phyloP scores from a whole-genome alignment of 2,888 invertebrate species.

The Drosophila cyrtoloma region DNA sequence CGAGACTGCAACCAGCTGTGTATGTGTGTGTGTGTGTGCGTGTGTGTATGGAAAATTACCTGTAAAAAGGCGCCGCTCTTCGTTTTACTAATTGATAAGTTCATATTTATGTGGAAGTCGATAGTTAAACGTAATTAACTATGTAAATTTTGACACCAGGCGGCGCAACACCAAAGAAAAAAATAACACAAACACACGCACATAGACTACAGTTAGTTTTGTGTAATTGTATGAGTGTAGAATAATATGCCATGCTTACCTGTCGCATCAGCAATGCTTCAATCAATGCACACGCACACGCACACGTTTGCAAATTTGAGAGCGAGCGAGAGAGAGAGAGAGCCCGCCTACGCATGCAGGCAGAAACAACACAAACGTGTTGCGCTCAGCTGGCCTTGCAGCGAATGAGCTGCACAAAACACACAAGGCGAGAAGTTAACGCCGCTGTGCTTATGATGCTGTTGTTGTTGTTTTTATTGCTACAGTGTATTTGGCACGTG shows the following conservation, averaged over 20 bases:
- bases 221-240: slow-evolving; percentile 1
- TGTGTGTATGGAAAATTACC: slow-evolving; percentile 62
- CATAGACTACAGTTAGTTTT: slow-evolving; percentile 15
- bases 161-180: slow-evolving; percentile 34
- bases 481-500: slow-evolving; percentile 67
- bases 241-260: slow-evolving; percentile 52
- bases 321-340: slow-evolving; percentile 8
- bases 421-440: slow-evolving; percentile 53
- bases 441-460: slow-evolving; percentile 15
- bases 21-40: background rate
- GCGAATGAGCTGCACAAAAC: slow-evolving; percentile 73
- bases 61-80: slow-evolving; percentile 65
- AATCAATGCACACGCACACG: slow-evolving; percentile 56
- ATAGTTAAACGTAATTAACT: slow-evolving; percentile 58
- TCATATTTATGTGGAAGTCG: slow-evolving; percentile 43
- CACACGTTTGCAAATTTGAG: slow-evolving; percentile 38
- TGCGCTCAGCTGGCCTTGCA: slow-evolving; percentile 75
- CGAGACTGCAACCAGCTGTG: slow-evolving; percentile 53
- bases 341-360: slow-evolving; percentile 58
- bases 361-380: slow-evolving; percentile 71
- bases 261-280: slow-evolving; percentile 65
- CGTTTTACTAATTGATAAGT: slow-evolving; percentile 64
- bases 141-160: slow-evolving; percentile 66
- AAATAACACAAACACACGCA: slow-evolving; percentile 19
- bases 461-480: slow-evolving; percentile 33